These are phyloP conservation scores for Pammene fasciana DNA, from an alignment of 2,888 invertebrate genomes.

Conservation along the genomic window DNA sequence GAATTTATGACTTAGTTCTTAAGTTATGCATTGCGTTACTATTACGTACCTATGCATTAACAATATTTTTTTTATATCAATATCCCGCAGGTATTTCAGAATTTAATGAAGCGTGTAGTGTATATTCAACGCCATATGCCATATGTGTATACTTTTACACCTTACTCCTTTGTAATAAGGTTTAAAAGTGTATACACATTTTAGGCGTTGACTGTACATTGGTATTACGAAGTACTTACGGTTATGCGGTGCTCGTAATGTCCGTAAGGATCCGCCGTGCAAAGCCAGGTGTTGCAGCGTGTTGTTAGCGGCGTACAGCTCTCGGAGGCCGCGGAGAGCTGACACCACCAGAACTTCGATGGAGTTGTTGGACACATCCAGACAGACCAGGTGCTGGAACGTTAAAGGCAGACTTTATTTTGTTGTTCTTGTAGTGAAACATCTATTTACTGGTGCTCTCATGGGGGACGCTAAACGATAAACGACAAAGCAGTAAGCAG, in stretches of 20 bases:
- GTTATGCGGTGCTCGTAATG: constrained; percentile 91
- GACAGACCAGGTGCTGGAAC: constrained; percentile 89
- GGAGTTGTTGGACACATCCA: constrained; percentile 92
- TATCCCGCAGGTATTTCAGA: neutral
- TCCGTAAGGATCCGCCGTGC: constrained; percentile 90
- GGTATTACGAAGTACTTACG: constrained; percentile 76
- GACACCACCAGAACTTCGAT: constrained; percentile 92
- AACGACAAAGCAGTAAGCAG: too few species aligned
- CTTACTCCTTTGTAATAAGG: too few species aligned
- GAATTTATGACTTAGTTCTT: neutral
- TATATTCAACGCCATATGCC: too few species aligned
- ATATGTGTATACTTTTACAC: too few species aligned
- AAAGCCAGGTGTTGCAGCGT: constrained; percentile 88
- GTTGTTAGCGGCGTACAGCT: constrained; percentile 90
- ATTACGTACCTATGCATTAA: constrained; percentile 2
- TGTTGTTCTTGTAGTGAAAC: too few species aligned
- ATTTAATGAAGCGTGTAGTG: constrained; percentile 5
- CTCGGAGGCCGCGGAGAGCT: constrained; percentile 89
- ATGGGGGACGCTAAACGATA: too few species aligned
- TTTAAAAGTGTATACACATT: too few species aligned
- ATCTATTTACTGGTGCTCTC: too few species aligned
- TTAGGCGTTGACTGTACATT: too few species aligned
- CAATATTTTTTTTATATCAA: constrained; percentile 1
- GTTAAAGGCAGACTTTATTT: too few species aligned
- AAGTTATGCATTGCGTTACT: neutral